Evolutionary conservation across 2,888 invertebrate species (phyloP).

Genomic region (Melitaea athalia): DNA sequence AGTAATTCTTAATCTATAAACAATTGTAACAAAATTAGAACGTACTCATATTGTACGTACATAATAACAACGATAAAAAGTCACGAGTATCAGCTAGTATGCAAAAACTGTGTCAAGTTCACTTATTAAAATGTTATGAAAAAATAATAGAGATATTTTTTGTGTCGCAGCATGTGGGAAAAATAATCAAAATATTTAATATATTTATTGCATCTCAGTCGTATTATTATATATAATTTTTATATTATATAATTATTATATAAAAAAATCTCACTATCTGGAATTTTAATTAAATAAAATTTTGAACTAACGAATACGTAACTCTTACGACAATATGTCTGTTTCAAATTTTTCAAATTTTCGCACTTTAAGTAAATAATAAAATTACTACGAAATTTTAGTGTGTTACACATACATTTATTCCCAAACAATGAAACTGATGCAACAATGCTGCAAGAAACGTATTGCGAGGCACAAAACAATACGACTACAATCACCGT

Average conservation of each 20-base stretch:
- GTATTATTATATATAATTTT: background rate
- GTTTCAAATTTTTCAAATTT: background rate
- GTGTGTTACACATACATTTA: conserved; percentile 3
- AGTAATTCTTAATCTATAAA: no score
- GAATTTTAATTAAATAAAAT: background rate
- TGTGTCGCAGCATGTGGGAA: background rate
- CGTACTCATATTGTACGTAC: no score
- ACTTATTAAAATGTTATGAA: background rate
- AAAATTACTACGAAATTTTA: background rate
- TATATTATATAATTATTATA: background rate
- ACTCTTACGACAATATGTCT: background rate
- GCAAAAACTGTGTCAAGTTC: background rate
- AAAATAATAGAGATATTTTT: background rate
- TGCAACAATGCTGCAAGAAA: conserved; percentile 55
- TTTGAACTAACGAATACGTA: background rate
- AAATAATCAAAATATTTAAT: no score
- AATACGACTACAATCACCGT: conserved; percentile 51
- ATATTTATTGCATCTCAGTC: no score
- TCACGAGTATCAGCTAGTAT: background rate
- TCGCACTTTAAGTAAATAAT: background rate
- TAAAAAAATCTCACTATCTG: background rate
- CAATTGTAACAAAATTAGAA: no score
- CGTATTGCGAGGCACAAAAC: conserved; percentile 53
- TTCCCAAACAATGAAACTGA: conserved; percentile 13
- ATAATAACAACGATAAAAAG: no score